Evolutionary conservation across 2,888 invertebrate species (phyloP).

Genomic region (Anagyrus pseudococci): DNA sequence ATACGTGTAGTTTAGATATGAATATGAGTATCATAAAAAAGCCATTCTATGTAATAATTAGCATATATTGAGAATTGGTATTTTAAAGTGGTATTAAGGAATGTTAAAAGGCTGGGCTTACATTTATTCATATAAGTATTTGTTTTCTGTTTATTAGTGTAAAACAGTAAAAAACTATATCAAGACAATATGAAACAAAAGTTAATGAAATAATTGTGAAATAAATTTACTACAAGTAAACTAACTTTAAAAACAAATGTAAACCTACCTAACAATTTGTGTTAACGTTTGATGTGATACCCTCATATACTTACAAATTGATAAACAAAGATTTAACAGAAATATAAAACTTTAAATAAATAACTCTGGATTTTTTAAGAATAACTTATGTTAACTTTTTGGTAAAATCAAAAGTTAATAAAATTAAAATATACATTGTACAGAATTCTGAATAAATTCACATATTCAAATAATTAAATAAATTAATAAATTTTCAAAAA

Average conservation of each 20-base stretch:
- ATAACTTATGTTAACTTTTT: too few species aligned
- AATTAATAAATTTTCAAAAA: conserved; percentile 32
- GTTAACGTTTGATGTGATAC: conserved; percentile 20
- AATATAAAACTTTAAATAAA: conserved; percentile 46
- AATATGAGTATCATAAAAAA: conserved; percentile 2
- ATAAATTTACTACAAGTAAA: too few species aligned
- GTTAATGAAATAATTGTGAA: too few species aligned
- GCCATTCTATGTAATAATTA: conserved; percentile 12
- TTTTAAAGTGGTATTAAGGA: conserved; percentile 21
- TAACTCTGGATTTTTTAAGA: conserved; percentile 43
- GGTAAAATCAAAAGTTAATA: too few species aligned
- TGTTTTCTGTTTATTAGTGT: conserved; percentile 17
- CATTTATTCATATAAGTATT: conserved; percentile 41
- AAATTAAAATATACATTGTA: too few species aligned
- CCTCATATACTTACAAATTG: conserved; percentile 45
- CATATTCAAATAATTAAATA: too few species aligned
- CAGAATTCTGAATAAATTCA: too few species aligned
- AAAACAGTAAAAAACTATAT: conserved; percentile 21
- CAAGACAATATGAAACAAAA: too few species aligned
- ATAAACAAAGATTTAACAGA: conserved; percentile 45
- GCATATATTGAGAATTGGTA: conserved; percentile 27
- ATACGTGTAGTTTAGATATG: not conserved
- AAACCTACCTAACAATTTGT: conserved; percentile 46
- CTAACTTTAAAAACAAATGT: too few species aligned
- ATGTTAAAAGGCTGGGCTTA: conserved; percentile 44